These are phyloP conservation scores for Linhomoeus sp. DNA, from an alignment of 2,888 invertebrate genomes.

Conservation along the genomic window DNA sequence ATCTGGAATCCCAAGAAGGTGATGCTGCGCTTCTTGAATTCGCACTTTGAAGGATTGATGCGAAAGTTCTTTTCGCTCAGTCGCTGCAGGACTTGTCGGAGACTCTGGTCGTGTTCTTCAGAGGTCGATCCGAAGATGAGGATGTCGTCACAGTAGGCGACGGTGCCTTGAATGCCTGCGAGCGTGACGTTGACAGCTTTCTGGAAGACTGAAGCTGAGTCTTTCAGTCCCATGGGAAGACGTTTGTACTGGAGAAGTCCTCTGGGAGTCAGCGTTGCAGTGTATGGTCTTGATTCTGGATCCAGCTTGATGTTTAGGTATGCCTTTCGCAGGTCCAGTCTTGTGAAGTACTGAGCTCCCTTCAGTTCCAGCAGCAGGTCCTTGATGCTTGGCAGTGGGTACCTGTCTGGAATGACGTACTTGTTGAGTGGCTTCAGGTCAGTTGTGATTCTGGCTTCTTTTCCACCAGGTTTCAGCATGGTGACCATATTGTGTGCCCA, in stretches of 20 bases:
- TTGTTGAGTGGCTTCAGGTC: not conserved
- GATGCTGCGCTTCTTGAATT: no score
- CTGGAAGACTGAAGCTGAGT: slow-evolving; percentile 1
- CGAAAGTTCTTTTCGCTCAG: no score
- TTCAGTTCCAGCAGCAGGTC: not conserved
- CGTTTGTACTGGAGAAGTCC: not conserved
- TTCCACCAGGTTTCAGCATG: not conserved
- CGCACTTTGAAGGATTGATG: no score
- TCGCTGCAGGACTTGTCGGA: no score
- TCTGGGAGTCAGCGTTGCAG: not conserved
- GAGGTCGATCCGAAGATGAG: not conserved
- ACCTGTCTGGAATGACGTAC: not conserved
- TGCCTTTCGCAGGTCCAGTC: not conserved
- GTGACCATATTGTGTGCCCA: not conserved
- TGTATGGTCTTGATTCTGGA: not conserved
- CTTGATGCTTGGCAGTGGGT: not conserved
- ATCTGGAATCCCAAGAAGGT: no score
- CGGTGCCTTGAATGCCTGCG: not conserved
- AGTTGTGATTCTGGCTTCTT: not conserved
- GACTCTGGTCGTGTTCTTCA: slow-evolving; percentile 1
- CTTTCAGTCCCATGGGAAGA: not conserved
- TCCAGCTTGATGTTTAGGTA: not conserved
- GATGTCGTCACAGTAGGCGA: not conserved
- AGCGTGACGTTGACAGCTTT: not conserved
- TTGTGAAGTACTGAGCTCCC: not conserved